Base-by-base conservation (phyloP, 2,797 vertebrate species). In the Lepilemur ruficaudatus region DNA sequence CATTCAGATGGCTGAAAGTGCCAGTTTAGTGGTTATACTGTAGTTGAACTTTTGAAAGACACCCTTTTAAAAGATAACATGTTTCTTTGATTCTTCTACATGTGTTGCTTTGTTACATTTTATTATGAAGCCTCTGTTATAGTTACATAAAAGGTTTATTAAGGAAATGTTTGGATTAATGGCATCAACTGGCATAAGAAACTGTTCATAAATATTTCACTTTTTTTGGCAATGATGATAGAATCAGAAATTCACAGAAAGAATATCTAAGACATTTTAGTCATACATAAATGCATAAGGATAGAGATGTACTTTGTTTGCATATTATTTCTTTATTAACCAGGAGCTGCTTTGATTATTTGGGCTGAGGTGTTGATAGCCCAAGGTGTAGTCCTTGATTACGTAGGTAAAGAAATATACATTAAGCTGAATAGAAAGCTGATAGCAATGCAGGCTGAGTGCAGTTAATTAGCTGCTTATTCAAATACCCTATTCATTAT, bases 391-490 rank as follows among this genome's bases (percentile, higher is more conserved):
- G 22, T 55, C 38, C 92, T 95, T 97, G 95, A 97, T 97, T 96
- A 93, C 67, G 28, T 32, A 95, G 93, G 89, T 86, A 95, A 95
- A 97, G 86, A 63, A 94, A 76, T 50, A 87, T 93, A 86, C 59
- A n/a, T 80, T 96, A 91, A 76, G 41, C 50, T 94, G 96, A 95
- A 95, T 67, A 91, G 85, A 91, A 92, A 94, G 75, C 86, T 95
- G 79, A 91, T 89, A 94, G 91, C 83, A 75, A 22, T 61, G 83
- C 20, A 93, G 75, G 59, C 48, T 83, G 80, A 93, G 38, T 89
- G 88, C 38, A 65, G 61, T 95, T 92, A 97, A 97, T 97, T 96
- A 97, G 70, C 80, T 85, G 67, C 75, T 82, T 95, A 94, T 96
- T 97, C 94, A 97, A 91, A 94, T 81, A 35, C n/a, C 20, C n/a